These are phyloP conservation scores for Synanthedon vespiformis DNA, from an alignment of 2,888 invertebrate genomes.

Conservation along the genomic window DNA sequence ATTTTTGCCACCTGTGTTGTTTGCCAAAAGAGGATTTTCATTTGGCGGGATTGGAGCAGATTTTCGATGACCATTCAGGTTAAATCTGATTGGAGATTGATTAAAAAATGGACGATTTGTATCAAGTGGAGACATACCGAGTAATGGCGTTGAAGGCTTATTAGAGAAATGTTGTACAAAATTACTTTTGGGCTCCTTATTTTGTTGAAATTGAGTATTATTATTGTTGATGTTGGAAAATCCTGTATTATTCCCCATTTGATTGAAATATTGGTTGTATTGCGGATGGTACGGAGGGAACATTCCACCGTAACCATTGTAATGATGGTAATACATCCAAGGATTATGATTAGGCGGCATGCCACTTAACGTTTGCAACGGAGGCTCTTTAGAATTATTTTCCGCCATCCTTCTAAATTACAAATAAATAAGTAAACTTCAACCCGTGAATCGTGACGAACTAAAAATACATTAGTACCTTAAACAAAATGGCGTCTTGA, in stretches of 20 bases:
- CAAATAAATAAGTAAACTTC: not conserved
- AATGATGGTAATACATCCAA: slow-evolving; percentile 60
- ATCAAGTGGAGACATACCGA: slow-evolving; percentile 59
- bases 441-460: too few species aligned
- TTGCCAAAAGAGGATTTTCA: slow-evolving; percentile 51
- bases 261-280: slow-evolving; percentile 62
- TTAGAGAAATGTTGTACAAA: slow-evolving; percentile 37
- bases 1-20: slow-evolving; percentile 74
- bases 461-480: too few species aligned
- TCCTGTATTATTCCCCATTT: slow-evolving; percentile 42
- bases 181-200: slow-evolving; percentile 33
- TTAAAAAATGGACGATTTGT: slow-evolving; percentile 53
- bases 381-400: slow-evolving; percentile 53
- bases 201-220: slow-evolving; percentile 34
- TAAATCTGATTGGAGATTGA: slow-evolving; percentile 60
- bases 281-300: slow-evolving; percentile 64
- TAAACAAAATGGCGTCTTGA: slow-evolving; percentile 33
- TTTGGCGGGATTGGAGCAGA: slow-evolving; percentile 43
- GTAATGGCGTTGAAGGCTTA: slow-evolving; percentile 42
- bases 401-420: slow-evolving; percentile 35
- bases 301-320: slow-evolving; percentile 56
- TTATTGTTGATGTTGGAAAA: slow-evolving; percentile 26
- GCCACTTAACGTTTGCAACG: slow-evolving; percentile 57
- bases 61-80: slow-evolving; percentile 51
- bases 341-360: slow-evolving; percentile 49